Percentiles rank a stretch among this genome's conserved stretches.
Conservation (phyloP, 2,797 vertebrate species). For the Trichosurus vulpecula region DNA sequence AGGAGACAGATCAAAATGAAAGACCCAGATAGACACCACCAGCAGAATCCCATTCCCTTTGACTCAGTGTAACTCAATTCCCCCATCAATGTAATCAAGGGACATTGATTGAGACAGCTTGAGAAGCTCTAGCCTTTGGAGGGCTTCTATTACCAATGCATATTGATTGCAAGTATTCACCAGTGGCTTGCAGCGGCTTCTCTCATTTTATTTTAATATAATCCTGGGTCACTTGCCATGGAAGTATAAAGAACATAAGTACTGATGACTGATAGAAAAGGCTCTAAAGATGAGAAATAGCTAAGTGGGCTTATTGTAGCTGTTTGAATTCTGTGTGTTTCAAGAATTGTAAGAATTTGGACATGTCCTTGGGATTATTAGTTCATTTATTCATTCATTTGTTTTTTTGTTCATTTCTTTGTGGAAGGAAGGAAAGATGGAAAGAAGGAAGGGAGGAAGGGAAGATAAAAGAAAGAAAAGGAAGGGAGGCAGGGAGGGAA, state of each 20-base stretch:
- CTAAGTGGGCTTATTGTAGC: not conserved
- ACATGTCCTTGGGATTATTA: not conserved
- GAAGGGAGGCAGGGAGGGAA: too few relatives aligned
- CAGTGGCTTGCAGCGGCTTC: accelerated
- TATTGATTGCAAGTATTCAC: conserved; percentile 18
- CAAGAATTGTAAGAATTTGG: not conserved
- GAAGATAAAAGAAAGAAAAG: not conserved
- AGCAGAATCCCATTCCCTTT: conserved; percentile 27
- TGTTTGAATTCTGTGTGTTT: not conserved
- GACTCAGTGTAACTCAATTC: not conserved
- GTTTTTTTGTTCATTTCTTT: not conserved
- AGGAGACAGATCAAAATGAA: conserved; percentile 21
- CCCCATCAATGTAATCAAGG: conserved; percentile 1
- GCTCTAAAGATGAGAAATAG: not conserved
- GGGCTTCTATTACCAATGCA: not conserved
- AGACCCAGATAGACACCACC: conserved; percentile 9
- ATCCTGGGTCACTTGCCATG: not conserved
- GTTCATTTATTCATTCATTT: not conserved
- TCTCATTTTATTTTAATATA: not conserved
- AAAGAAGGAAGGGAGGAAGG: too few relatives aligned
- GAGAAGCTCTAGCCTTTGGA: not conserved
- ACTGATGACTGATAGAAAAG: not conserved
- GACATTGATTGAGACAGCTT: conserved; percentile 28
- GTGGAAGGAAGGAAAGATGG: not conserved
- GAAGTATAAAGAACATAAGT: not conserved